Conservation (phyloP, 2,888 invertebrate species). For the Nemurella pictetii region DNA sequence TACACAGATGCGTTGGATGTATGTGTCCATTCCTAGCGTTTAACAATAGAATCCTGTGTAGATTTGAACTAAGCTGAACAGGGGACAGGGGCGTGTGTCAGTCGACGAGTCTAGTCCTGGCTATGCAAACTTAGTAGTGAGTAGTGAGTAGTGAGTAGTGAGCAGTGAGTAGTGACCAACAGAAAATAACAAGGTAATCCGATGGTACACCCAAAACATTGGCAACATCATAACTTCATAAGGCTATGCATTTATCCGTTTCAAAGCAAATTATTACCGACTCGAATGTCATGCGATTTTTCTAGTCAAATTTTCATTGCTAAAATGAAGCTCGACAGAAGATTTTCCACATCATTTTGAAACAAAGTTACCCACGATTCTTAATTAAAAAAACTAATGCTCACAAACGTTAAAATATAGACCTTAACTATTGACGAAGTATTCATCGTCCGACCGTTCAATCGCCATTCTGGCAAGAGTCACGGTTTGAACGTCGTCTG, state of each 20-base stretch:
- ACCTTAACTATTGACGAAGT: background rate
- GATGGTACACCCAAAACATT: background rate
- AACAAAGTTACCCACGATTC: background rate
- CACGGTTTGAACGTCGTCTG: background rate
- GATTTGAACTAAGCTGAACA: background rate
- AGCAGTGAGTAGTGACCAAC: background rate
- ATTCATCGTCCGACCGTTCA: background rate
- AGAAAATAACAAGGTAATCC: background rate
- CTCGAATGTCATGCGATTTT: background rate
- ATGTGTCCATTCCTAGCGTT: background rate
- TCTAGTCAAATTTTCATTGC: background rate
- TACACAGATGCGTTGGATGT: background rate
- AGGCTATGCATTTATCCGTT: no score
- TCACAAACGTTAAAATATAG: background rate
- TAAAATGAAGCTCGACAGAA: background rate
- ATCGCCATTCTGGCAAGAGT: background rate
- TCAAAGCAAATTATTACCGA: background rate
- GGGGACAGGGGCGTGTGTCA: background rate
- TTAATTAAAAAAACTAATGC: background rate
- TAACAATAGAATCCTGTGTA: background rate
- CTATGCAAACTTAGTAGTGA: no score
- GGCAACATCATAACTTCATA: background rate
- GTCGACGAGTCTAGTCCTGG: no score
- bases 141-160: background rate
- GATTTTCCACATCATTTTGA: background rate